Conservation (phyloP, 2,113 vertebrate species). For the Prinia subflava region DNA sequence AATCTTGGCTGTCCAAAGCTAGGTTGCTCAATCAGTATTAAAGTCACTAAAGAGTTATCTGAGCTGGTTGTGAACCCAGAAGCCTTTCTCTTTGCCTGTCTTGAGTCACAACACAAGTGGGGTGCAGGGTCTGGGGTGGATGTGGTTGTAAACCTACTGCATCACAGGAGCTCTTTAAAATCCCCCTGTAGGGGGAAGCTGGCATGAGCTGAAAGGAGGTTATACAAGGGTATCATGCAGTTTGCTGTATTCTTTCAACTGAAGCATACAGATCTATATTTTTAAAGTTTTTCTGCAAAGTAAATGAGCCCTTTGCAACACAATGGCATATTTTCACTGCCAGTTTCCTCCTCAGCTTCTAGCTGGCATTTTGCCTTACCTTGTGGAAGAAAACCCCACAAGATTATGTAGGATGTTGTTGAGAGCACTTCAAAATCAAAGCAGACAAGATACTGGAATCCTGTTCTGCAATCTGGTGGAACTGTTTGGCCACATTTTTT, state of each 20-base stretch:
- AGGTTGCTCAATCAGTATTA: not conserved
- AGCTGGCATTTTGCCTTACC: constrained; percentile 15
- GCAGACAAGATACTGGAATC: constrained; percentile 38
- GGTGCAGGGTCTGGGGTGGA: not conserved
- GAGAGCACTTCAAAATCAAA: constrained; percentile 13
- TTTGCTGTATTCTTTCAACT: not conserved
- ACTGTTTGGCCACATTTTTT: constrained; percentile 39
- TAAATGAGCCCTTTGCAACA: not conserved
- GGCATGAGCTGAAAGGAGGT: not conserved
- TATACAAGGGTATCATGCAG: not conserved
- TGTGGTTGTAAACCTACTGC: not conserved
- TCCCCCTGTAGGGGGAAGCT: not conserved
- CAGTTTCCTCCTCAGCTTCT: constrained; percentile 19
- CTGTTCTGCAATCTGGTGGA: constrained; percentile 5
- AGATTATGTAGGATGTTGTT: not conserved
- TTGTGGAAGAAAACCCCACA: not conserved
- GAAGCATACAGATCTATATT: not conserved
- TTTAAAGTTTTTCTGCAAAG: not conserved
- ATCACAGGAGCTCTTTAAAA: not conserved
- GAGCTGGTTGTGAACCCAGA: not conserved
- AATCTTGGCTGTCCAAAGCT: not conserved
- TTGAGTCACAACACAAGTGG: fast-evolving
- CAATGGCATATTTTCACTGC: constrained; percentile 6
- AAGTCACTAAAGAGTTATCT: not conserved
- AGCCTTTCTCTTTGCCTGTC: not conserved